Percentiles rank a stretch among this genome's conserved stretches.
Conservation (phyloP, 35 echinoderm and acorn worm species). For the Lytechinus pictus region DNA sequence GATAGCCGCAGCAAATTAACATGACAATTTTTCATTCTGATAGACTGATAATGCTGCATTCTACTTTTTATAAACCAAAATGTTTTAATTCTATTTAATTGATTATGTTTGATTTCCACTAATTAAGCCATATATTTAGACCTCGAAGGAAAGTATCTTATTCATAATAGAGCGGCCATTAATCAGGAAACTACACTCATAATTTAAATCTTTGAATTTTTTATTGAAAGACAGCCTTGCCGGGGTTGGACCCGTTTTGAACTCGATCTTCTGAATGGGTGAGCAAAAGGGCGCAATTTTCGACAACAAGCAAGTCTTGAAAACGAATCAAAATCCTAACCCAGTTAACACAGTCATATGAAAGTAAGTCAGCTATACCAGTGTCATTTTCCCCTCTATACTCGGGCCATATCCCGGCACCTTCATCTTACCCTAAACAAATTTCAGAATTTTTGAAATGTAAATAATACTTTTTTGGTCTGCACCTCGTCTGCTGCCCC, state of each 20-base stretch:
- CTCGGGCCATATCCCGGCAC: not conserved
- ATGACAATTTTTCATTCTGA: no score
- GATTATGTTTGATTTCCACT: no score
- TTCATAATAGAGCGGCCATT: no score
- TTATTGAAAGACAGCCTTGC: no score
- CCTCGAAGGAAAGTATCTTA: no score
- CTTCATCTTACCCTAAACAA: not conserved
- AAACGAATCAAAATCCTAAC: not conserved
- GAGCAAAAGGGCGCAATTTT: not conserved
- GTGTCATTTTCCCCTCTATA: not conserved
- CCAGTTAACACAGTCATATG: not conserved
- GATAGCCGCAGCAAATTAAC: no score
- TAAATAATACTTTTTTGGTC: constrained; percentile 8
- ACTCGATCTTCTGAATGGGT: not conserved
- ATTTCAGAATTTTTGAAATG: constrained; percentile 4
- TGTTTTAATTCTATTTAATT: no score
- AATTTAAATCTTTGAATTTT: no score
- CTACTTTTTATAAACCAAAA: no score
- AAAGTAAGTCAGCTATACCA: constrained; percentile 15
- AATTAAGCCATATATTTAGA: no score
- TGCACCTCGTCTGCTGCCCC: constrained; percentile 4
- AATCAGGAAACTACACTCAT: no score
- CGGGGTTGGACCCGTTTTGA: not conserved
- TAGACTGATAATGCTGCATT: no score
- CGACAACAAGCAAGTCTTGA: not conserved